Evolutionary conservation across 2,888 invertebrate species (phyloP).

Genomic region (Argyresthia goedartella): DNA sequence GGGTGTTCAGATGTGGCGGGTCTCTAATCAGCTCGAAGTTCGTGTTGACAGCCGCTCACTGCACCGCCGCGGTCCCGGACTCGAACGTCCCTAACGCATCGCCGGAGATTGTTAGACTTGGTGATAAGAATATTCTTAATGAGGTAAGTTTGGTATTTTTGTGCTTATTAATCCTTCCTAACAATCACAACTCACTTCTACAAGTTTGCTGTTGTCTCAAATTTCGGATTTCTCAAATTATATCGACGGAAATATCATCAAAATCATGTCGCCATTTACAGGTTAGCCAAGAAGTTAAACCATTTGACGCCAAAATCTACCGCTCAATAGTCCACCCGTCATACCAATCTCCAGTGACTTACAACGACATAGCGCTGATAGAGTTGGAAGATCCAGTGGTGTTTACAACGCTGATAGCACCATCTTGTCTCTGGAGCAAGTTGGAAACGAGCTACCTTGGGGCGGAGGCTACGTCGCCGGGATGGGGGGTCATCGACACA

Average conservation of each 20-base stretch:
- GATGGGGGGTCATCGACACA: constrained; percentile 39
- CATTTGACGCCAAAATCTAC: constrained; percentile 24
- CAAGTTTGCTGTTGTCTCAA: too few species aligned
- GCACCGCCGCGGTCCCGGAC: constrained; percentile 28
- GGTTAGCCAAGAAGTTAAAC: background rate
- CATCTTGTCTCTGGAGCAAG: constrained; percentile 37
- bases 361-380: constrained; percentile 17
- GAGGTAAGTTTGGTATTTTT: constrained; percentile 9
- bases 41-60: constrained; percentile 77
- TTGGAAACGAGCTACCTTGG: constrained; percentile 19
- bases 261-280: too few species aligned
- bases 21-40: constrained; percentile 71
- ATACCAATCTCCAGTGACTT: constrained; percentile 33
- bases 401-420: constrained; percentile 18
- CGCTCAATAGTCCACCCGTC: constrained; percentile 31
- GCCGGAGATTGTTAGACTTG: constrained; percentile 29
- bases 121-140: constrained; percentile 22
- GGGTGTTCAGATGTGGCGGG: constrained; percentile 69
- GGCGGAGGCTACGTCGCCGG: constrained; percentile 26
- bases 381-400: constrained; percentile 23
- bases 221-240: too few species aligned
- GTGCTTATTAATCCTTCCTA: background rate
- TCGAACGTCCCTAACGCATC: constrained; percentile 14
- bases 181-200: too few species aligned
- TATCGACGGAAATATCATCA: too few species aligned